Base-by-base conservation (phyloP, 1,140 invertebrate genomes). In the Drosophila pachea region DNA sequence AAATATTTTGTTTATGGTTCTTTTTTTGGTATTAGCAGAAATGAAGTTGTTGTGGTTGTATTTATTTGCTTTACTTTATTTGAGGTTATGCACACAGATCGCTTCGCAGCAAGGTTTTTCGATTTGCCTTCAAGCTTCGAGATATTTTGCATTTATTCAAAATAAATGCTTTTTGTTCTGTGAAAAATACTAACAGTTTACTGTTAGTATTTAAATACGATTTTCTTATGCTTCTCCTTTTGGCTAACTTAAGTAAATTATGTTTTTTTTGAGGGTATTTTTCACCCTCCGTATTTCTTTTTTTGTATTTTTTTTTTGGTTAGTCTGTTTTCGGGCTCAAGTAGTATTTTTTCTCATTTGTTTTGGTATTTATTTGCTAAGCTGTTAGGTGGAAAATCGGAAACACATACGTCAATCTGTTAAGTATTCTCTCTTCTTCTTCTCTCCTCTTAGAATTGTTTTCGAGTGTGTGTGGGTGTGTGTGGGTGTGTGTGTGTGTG, bases 301-400 rank as follows among this genome's bases (percentile, higher is more conserved):
- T 9, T 52, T 43, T 36, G n/a, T n/a, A n/a, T 9, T 35, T 59
- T 54, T 7, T 31, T 9, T 54, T 11, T 42, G 36, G n/a, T 9
- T 53, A 36, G 40, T 43, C 53, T 16, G 63, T 53, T 33, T 42
- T 14, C 43, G 35, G 31, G 22, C 22, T 22, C 22, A 22, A 22
- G 65, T 66, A 69, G 42, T 79, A 55, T 48, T 43, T 16, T 35
- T 58, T 50, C 22, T 22, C 22, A 7, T 29, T 59, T 63, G 59
- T 63, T 68, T 42, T 53, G 48, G 33, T 50, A 48, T 42, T 61
- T 72, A 52, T 73, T 78, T 78, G 78, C 78, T 82, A 82, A 82
- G 78, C 78, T 84, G 78, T 79, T 84, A 86, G 81, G 79, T 86
- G 81, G 79, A 86, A 76, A 86, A 86, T 84, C 62, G 81, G 79